These are phyloP conservation scores for Magallana nippona DNA, from an alignment of 2,888 invertebrate species.

Conservation along the genomic window DNA sequence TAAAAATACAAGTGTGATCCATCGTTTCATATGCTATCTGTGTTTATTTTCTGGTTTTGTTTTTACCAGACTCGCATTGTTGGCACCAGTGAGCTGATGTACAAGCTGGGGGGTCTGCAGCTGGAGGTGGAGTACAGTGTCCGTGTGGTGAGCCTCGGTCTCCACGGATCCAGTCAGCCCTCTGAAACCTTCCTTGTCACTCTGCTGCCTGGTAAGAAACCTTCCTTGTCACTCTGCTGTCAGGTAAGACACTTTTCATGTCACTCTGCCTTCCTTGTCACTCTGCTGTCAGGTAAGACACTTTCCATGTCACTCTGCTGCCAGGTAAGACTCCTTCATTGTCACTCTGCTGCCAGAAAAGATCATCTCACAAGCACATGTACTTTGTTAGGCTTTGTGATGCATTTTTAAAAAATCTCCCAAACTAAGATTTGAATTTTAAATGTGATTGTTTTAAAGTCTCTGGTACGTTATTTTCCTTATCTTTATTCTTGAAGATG, in stretches of 20 bases:
- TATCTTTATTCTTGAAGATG: too few species aligned
- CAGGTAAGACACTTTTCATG: too few species aligned
- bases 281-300: constrained; percentile 41
- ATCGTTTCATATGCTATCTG: too few species aligned
- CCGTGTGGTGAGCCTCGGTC: constrained; percentile 53
- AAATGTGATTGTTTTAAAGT: too few species aligned
- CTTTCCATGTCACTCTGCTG: background rate
- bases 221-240: background rate
- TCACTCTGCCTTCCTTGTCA: constrained; percentile 46
- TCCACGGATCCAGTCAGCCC: constrained; percentile 58
- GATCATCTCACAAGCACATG: background rate
- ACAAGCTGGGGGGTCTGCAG: background rate
- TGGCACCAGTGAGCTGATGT: constrained; percentile 3
- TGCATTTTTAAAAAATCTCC: too few species aligned
- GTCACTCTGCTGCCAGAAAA: constrained; percentile 32
- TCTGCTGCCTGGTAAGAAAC: constrained; percentile 41
- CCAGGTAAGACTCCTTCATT: constrained; percentile 39
- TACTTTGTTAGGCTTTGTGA: background rate
- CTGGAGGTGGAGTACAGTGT: constrained; percentile 47
- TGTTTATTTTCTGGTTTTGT: background rate
- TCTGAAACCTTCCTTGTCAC: constrained; percentile 47
- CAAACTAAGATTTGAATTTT: too few species aligned
- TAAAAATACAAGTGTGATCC: too few species aligned
- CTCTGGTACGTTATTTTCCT: too few species aligned
- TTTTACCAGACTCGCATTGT: background rate